Evolutionary conservation across 1,140 invertebrate species (phyloP), one percentile per base, ranked within the genome.

Genomic region (Drosophila bipectinata): DNA sequence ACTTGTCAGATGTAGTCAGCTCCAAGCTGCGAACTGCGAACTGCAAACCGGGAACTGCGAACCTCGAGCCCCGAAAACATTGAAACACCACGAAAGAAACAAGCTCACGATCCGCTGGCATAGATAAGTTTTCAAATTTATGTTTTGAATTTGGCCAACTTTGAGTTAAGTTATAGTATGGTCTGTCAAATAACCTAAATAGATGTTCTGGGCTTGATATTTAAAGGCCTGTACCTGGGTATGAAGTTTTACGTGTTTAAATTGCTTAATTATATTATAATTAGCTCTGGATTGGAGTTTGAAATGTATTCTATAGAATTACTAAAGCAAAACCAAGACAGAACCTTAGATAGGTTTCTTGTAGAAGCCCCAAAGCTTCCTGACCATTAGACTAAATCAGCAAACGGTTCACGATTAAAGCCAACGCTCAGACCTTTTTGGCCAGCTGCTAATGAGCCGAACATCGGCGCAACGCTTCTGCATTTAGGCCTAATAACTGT

Each of bases 1-100:
- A 91, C 90, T 91, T 91, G 90, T 91, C 90, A 91, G 90, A 75
- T 64, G 72, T 67, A 79, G 83, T 77, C 81, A 85, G 79, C 68
- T 39, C 15, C 47, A 37, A 59, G 64, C 63, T 47, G 32, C 45
- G 21, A 67, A 41, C 45, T 18, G 48, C 59, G 49, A 44, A 24
- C 30, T 55, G 30, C 39, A 28, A 55, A 14, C 63, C 54, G 39
- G 37, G 10, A 44, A 14, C 39, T 44, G 41, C 48, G 72, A 67
- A 67, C 61, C 59, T 59, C 47, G 9, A 53, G 28, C 37, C 30
- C 47, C 24, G n/a, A 66, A 66, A 58, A 66, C 44, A 24, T 10
- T 44, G 37, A 52, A 79, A 79, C 71, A 85, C 77, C n/a, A 44
- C n/a, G 8, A 44, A 32, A 48, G 30, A 57, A 79, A 79, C 76